Evolutionary conservation across 2,888 invertebrate species (phyloP).

Genomic region (Dasypogon diadema): DNA sequence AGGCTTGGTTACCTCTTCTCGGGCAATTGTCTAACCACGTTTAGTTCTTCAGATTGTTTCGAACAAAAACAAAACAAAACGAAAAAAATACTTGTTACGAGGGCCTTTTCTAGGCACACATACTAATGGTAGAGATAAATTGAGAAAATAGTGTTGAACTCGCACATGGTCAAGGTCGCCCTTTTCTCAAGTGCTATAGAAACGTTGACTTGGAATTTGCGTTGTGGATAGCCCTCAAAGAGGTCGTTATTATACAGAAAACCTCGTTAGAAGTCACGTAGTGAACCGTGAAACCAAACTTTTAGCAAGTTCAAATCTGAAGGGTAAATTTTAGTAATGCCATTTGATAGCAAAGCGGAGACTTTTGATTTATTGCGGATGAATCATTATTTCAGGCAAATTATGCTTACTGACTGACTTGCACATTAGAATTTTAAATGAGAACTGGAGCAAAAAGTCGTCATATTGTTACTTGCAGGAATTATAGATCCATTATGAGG

Average conservation of each 20-base stretch:
- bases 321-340: background rate
- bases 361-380: background rate
- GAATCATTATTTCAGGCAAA: no score
- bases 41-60: no score
- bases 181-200: constrained; percentile 5
- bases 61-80: no score
- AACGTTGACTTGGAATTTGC: background rate
- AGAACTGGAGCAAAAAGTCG: no score
- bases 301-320: constrained; percentile 17
- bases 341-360: constrained; percentile 13
- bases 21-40: no score
- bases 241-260: constrained; percentile 15
- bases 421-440: no score
- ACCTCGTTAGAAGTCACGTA: constrained; percentile 39
- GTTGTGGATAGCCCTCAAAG: constrained; percentile 20
- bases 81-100: no score
- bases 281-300: constrained; percentile 20
- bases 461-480: no score
- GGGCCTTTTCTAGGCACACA: background rate
- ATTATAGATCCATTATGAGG: no score
- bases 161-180: constrained; percentile 32
- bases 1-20: no score
- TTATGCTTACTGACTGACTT: no score
- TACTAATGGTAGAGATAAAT: background rate
- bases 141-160: constrained; percentile 17